These are phyloP conservation scores for Heliconius charithonia DNA, from an alignment of 2,888 invertebrate species.

Conservation along the genomic window DNA sequence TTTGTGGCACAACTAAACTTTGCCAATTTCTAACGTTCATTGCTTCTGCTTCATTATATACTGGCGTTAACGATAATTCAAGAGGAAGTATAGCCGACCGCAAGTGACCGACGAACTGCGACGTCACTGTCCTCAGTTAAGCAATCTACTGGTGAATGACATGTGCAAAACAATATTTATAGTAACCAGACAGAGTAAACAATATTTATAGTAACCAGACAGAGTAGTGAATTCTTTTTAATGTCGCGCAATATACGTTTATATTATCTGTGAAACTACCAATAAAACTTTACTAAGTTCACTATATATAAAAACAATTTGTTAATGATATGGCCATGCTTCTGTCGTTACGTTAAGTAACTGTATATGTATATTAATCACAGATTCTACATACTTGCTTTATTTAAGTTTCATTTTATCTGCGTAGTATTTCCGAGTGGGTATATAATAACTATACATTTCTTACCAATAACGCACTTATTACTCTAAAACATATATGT, in stretches of 20 bases:
- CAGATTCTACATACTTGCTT: constrained; percentile 72
- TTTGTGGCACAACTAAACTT: constrained; percentile 78
- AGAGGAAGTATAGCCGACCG: constrained; percentile 1
- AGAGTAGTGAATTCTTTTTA: neutral
- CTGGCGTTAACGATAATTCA: constrained; percentile 11
- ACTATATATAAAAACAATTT: constrained; percentile 75
- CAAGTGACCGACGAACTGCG: neutral
- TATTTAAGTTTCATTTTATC: constrained; percentile 66
- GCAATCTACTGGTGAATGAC: neutral
- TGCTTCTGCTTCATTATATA: constrained; percentile 48
- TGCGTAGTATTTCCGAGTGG: constrained; percentile 65
- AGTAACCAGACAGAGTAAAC: neutral
- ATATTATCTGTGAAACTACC: constrained; percentile 55
- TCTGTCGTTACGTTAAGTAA: constrained; percentile 71
- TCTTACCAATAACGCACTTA: constrained; percentile 79
- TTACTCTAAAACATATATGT: constrained; percentile 78
- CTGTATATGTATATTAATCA: constrained; percentile 81
- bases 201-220: too few relatives aligned
- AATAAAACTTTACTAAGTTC: constrained; percentile 55
- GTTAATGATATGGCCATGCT: constrained; percentile 81
- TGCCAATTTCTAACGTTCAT: constrained; percentile 55
- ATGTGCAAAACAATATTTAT: neutral
- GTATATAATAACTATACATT: constrained; percentile 74
- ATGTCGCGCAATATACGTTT: constrained; percentile 61
- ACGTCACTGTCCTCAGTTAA: neutral